These are phyloP conservation scores for Abrostola triplasia DNA, from an alignment of 2,888 invertebrate genomes.

Conservation along the genomic window DNA sequence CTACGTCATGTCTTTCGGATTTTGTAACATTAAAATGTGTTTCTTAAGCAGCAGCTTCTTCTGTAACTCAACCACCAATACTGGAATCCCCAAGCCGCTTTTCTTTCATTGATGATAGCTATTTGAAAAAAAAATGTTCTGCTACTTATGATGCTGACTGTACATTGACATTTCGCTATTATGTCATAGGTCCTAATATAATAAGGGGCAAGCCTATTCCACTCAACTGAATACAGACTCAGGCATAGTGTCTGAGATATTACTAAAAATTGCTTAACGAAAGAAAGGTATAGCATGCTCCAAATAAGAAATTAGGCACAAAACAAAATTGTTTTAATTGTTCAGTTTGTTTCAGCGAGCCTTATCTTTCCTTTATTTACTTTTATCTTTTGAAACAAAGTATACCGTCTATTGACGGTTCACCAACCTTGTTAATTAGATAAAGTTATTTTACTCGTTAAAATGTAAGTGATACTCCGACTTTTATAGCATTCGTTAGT, in stretches of 20 bases:
- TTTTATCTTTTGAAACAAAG: constrained; percentile 57
- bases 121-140: no score
- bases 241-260: no score
- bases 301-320: no score
- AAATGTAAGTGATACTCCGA: constrained; percentile 47
- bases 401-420: constrained; percentile 65
- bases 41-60: no score
- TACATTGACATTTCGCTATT: background rate
- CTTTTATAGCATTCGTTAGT: constrained; percentile 19
- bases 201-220: background rate
- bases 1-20: constrained; percentile 25
- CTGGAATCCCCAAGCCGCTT: no score
- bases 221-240: no score
- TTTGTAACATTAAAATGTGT: no score
- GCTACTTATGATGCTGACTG: no score
- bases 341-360: constrained; percentile 30
- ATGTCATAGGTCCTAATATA: background rate
- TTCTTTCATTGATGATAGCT: no score
- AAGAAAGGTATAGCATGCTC: no score
- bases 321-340: constrained; percentile 25
- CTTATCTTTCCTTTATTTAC: constrained; percentile 48
- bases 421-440: constrained; percentile 67
- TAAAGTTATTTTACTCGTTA: constrained; percentile 60
- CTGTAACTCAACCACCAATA: no score
- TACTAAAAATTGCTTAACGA: no score